Conservation (phyloP, 2,113 vertebrate genomes). For the Chloroceryle aenea region DNA sequence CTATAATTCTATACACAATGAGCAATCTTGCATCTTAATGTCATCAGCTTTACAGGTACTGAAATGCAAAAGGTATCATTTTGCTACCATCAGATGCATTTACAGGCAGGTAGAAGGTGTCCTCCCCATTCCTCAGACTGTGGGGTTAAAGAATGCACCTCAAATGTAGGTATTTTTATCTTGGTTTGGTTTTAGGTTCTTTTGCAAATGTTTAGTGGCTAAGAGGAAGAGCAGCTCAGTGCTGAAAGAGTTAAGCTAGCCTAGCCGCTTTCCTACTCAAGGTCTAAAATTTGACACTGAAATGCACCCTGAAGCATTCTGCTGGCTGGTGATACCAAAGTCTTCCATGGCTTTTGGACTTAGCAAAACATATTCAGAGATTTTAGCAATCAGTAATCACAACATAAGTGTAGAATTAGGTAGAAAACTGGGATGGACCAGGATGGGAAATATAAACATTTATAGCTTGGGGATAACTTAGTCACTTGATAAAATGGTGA, state of each 20-base stretch:
- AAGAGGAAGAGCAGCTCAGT: not conserved
- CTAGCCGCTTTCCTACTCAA: not conserved
- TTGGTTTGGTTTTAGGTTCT: not conserved
- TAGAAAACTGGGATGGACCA: not conserved
- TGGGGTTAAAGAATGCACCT: not conserved
- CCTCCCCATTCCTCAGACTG: not conserved
- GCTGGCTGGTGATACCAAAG: not conserved
- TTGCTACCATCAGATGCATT: not conserved
- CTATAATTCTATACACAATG: not conserved
- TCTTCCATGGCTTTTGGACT: not conserved
- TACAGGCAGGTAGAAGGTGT: not conserved
- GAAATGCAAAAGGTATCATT: not conserved
- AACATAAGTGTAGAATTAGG: not conserved
- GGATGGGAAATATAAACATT: not conserved
- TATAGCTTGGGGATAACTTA: not conserved
- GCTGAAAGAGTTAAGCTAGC: not conserved
- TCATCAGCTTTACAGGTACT: not conserved
- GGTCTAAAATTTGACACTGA: accelerated
- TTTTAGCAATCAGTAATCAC: not conserved
- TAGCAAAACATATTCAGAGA: not conserved
- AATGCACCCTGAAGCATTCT: not conserved
- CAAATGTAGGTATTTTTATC: not conserved
- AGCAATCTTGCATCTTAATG: not conserved
- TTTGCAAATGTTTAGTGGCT: not conserved
- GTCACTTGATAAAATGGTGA: not conserved